Evolutionary conservation across 2,797 vertebrate species (phyloP).

Genomic region (Pantherophis vulpinus): DNA sequence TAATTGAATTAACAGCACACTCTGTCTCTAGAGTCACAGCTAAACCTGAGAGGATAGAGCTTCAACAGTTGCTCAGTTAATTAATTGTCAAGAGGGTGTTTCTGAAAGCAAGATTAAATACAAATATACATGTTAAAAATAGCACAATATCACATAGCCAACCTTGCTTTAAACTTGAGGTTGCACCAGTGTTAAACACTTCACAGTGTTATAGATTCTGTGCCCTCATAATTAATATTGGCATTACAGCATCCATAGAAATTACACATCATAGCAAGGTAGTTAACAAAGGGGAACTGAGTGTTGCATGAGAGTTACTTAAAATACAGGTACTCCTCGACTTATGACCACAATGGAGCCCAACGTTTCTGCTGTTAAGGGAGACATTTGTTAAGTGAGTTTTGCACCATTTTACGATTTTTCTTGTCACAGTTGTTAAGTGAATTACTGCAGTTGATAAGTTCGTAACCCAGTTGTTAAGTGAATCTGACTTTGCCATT

Average conservation of each 20-base stretch:
- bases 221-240: background rate
- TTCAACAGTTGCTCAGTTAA: background rate
- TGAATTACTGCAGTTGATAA: too few species aligned
- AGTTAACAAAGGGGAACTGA: background rate
- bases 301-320: background rate
- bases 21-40: background rate
- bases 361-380: too few species aligned
- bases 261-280: background rate
- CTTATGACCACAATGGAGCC: too few species aligned
- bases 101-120: background rate
- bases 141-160: background rate
- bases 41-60: background rate
- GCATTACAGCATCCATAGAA: background rate
- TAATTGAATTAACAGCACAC: constrained; percentile 14
- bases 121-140: background rate
- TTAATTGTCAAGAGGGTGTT: background rate
- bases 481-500: too few species aligned
- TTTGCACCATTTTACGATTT: too few species aligned
- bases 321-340: background rate
- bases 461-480: too few species aligned
- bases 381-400: too few species aligned
- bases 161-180: background rate
- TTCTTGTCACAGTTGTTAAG: too few species aligned
- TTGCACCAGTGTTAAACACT: background rate
- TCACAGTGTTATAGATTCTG: background rate